A percentile compares a stretch with the other conserved stretches of the same genome.
phyloP scores from a whole-genome alignment of 2,113 vertebrate genomes.

The Ondatra zibethicus region DNA sequence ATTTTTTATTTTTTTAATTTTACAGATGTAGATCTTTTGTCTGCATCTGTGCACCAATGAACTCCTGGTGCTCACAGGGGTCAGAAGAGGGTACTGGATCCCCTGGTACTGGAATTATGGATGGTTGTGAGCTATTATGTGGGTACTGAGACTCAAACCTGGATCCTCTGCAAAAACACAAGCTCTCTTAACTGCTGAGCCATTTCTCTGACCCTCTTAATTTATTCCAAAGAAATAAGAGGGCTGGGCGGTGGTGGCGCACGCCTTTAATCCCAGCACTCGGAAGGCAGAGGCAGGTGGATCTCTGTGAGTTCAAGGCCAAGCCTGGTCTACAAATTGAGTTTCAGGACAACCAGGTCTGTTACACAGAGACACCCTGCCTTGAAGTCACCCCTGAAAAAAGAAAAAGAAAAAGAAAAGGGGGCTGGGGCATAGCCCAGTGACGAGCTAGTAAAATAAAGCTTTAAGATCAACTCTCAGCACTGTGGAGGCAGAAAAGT shows the following conservation, averaged over 20 bases:
- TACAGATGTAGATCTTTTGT: not conserved
- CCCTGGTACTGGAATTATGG: not conserved
- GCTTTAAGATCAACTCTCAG: not conserved
- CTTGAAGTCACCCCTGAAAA: accelerated
- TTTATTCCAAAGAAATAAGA: slow-evolving; percentile 34
- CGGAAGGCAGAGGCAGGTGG: not conserved
- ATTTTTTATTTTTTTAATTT: not conserved
- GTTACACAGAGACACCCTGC: not conserved
- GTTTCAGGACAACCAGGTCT: not conserved
- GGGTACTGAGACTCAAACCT: not conserved
- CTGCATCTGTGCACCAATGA: not conserved
- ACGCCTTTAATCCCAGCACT: not conserved
- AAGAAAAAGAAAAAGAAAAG: not conserved
- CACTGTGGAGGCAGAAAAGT: not conserved
- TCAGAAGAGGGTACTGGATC: not conserved
- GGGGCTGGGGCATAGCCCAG: not conserved
- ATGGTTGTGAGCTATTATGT: not conserved
- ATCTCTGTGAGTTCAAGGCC: not conserved
- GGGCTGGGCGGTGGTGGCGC: not conserved
- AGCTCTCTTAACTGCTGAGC: not conserved
- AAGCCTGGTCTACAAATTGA: not conserved
- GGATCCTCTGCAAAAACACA: not conserved
- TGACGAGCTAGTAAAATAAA: not conserved
- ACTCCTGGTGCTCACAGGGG: not conserved
- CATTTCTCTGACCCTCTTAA: not conserved